These are phyloP conservation scores for Dipus sagitta DNA, from an alignment of 2,797 vertebrate genomes.

Conservation along the genomic window DNA sequence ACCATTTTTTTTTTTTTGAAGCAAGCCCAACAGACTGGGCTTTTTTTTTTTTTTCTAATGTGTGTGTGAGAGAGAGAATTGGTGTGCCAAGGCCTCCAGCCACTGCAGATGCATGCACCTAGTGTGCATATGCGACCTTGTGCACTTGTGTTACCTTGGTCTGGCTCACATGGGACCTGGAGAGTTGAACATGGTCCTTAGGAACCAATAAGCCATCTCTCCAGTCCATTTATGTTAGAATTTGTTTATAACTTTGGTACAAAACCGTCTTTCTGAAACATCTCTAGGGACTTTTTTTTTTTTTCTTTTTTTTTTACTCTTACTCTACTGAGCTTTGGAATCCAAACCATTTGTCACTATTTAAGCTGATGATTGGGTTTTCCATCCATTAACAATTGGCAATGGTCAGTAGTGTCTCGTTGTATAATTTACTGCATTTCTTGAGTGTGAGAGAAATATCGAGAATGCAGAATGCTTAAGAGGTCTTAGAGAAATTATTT, in stretches of 20 bases:
- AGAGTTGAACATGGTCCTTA: no score
- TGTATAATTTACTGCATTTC: conserved; percentile 64
- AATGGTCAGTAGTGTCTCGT: conserved; percentile 66
- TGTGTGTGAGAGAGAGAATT: no score
- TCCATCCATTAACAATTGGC: conserved; percentile 66
- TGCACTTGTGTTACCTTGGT: no score
- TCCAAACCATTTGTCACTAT: not conserved
- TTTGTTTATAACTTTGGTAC: conserved; percentile 43
- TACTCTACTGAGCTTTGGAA: conserved; percentile 52
- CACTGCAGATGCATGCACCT: no score
- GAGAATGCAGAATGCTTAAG: conserved; percentile 60
- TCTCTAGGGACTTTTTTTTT: not conserved
- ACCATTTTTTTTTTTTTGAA: not conserved
- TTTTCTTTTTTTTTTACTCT: not conserved
- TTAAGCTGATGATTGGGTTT: conserved; percentile 49
- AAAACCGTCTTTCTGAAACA: conserved; percentile 32
- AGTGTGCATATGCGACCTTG: no score
- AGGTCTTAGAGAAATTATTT: conserved; percentile 77
- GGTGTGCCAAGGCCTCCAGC: no score
- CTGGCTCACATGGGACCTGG: no score
- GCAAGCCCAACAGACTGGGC: no score
- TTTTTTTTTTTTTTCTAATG: no score
- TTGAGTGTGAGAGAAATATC: conserved; percentile 68
- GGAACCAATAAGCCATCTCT: no score
- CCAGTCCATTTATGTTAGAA: not conserved